A percentile compares a stretch with the other conserved stretches of the same genome.
These are phyloP conservation scores for Kryptolebias ocellatus DNA, from an alignment of 2,797 vertebrate species.

Conservation along the genomic window DNA sequence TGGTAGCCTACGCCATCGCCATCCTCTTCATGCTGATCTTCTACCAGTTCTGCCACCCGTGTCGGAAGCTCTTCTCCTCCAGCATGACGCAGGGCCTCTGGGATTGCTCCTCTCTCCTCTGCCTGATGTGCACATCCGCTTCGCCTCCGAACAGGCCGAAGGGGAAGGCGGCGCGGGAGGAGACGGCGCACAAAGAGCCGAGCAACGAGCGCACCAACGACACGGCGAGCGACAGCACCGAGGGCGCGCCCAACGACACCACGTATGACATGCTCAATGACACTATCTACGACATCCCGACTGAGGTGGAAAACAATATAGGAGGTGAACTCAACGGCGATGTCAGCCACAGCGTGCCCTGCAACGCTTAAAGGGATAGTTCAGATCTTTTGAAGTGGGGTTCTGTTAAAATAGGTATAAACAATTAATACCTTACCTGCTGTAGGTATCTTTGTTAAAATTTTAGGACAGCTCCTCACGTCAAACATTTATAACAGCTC, in stretches of 20 bases:
- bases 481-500: too few relatives aligned
- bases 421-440: too few relatives aligned
- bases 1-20: constrained; percentile 87
- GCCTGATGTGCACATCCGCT: constrained; percentile 68
- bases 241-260: constrained; percentile 52
- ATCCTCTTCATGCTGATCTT: constrained; percentile 97
- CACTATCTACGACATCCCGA: constrained; percentile 54
- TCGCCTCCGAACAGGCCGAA: constrained; percentile 45
- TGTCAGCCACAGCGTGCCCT: constrained; percentile 69
- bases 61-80: constrained; percentile 92
- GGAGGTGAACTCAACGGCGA: constrained; percentile 70
- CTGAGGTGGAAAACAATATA: constrained; percentile 37
- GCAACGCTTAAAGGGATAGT: constrained; percentile 63
- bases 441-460: too few relatives aligned
- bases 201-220: constrained; percentile 18
- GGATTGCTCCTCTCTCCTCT: constrained; percentile 84
- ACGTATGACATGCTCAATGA: constrained; percentile 67
- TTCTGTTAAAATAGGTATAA: too few relatives aligned
- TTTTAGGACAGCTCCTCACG: too few relatives aligned
- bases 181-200: constrained; percentile 55
- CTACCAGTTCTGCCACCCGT: constrained; percentile 96
- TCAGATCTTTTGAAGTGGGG: too few relatives aligned
- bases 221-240: constrained; percentile 48
- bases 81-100: constrained; percentile 86
- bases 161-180: constrained; percentile 69